Evolutionary conservation across 1,140 invertebrate species (phyloP).

Genomic region (Drepana arcuata): DNA sequence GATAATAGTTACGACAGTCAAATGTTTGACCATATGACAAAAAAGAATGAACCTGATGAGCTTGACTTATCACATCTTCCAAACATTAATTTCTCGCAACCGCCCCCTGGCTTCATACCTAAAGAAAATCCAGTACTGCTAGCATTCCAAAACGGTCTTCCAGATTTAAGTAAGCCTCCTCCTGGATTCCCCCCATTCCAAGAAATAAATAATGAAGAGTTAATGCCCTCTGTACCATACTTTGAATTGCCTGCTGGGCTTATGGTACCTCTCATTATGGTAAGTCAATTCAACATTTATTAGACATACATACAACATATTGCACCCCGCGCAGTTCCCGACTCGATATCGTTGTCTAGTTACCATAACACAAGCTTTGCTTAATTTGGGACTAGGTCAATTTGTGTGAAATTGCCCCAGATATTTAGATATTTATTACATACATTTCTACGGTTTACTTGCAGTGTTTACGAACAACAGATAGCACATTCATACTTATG

Average conservation of each 20-base stretch:
- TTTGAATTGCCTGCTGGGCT: conserved; percentile 96
- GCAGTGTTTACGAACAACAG: no score
- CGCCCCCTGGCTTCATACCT: conserved; percentile 73
- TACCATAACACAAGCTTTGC: no score
- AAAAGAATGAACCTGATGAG: conserved; percentile 35
- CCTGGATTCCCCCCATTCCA: conserved; percentile 80
- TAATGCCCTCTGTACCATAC: conserved; percentile 93
- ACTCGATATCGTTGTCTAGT: no score
- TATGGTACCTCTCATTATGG: conserved; percentile 94
- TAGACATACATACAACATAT: no score
- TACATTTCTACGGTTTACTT: no score
- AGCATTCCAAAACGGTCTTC: conserved; percentile 74
- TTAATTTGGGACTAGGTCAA: no score
- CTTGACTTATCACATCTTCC: conserved; percentile 45
- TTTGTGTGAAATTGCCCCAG: no score
- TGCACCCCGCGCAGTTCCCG: no score
- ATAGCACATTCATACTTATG: no score
- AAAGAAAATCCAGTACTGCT: conserved; percentile 29
- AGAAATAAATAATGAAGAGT: conserved; percentile 76
- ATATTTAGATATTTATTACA: no score
- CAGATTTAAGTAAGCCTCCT: conserved; percentile 88
- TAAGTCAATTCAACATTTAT: no score
- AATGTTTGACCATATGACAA: conserved; percentile 54
- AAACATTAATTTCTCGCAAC: conserved; percentile 71
- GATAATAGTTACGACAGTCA: conserved; percentile 65